Evolutionary conservation across 2,113 vertebrate species (phyloP), one percentile per base, ranked within the genome.

Genomic region (Odontophorus gujanensis): DNA sequence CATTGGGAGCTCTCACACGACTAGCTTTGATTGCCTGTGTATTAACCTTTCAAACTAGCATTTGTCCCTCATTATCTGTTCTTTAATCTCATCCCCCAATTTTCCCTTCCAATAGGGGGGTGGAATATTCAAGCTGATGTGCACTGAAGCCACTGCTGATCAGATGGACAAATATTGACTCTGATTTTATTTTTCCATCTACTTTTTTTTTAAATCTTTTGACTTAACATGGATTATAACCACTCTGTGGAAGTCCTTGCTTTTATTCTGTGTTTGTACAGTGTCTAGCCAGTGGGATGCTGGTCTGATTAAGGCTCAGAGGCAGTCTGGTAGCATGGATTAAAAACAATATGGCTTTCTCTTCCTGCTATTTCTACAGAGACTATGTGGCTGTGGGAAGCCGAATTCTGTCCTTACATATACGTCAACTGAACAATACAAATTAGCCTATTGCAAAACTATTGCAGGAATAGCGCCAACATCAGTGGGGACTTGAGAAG

Each of bases 191-290:
- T 63, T 73, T 90, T 65, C 57, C 59, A 75, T 84, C 47, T 17
- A 11, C 13, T 7, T 62, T 7, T 55, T 80, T 66, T 91, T 92
- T 88, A 36, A 20, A 26, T 76, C 71, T 59, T 91, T 85, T 92
- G 81, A 93, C 67, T 92, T 90, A 69, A 80, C 67, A 67, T 48
- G 86, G 83, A 82, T 94, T 87, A 68, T 79, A 77, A 73, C 19
- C 38, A 58, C 81, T 55, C 81, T 77, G 69, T 51, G 72, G 87
- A 91, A 92, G 78, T 53, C 94, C 71, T 83, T 89, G 84, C 81
- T 94, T 93, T 89, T 77, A 42, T 85, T 92, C 79, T 87, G 45
- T 93, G 91, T 97, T 95, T 95, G 85, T 63, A 92, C 79, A 95
- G 26, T 63, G 91, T 95, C 95, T 96, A 87, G 96, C 79, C 94